phyloP scores from a whole-genome alignment of 2,888 invertebrate genomes.

The Polymixis lichenea region DNA sequence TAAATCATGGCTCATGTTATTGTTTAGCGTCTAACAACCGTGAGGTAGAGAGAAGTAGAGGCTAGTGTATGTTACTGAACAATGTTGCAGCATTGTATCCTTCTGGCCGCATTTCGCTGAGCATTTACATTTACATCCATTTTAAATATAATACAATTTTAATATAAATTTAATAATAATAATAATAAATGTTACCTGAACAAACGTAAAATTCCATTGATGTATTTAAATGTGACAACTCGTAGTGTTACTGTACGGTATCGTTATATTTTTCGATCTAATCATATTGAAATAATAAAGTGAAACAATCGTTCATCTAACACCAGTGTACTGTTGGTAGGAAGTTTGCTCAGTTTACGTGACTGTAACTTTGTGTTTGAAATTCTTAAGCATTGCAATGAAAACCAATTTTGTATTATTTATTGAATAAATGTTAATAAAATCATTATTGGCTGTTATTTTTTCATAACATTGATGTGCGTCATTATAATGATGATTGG shows the following conservation, averaged over 20 bases:
- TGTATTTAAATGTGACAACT: conserved; percentile 78
- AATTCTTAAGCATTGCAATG: conserved; percentile 84
- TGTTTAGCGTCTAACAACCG: conserved; percentile 63
- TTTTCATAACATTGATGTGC: neutral
- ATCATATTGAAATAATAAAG: conserved; percentile 74
- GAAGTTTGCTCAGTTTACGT: conserved; percentile 86
- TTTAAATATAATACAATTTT: conserved; percentile 59
- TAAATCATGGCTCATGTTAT: conserved; percentile 66
- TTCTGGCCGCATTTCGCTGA: conserved; percentile 80
- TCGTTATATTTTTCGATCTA: conserved; percentile 85
- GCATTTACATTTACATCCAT: conserved; percentile 76
- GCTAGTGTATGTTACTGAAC: conserved; percentile 75
- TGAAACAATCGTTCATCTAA: conserved; percentile 72
- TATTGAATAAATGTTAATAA: conserved; percentile 91
- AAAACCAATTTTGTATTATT: conserved; percentile 89
- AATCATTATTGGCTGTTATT: conserved; percentile 78
- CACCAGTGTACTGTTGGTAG: conserved; percentile 77
- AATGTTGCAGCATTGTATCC: conserved; percentile 71
- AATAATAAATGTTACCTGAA: conserved; percentile 69
- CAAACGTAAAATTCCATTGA: conserved; percentile 80
- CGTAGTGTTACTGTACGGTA: conserved; percentile 79
- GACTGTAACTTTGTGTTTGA: conserved; percentile 81
- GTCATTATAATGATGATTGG: no score
- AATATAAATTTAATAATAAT: conserved; percentile 57
- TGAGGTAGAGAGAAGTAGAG: conserved; percentile 62